Evolutionary conservation across 2,888 invertebrate species (phyloP).

Genomic region (Pammene fasciana): DNA sequence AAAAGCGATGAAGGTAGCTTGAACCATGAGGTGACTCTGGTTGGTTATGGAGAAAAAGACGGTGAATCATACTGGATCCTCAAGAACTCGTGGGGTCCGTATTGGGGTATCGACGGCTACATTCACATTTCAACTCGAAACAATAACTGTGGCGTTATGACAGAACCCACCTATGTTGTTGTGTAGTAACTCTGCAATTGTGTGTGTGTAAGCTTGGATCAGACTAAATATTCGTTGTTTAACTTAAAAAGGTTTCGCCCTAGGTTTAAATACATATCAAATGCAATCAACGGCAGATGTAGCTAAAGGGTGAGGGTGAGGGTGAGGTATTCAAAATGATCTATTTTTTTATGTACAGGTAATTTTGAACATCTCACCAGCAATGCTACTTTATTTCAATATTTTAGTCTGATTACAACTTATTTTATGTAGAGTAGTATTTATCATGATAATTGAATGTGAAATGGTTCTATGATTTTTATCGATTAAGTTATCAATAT

Average conservation of each 20-base stretch:
- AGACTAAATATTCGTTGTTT: neutral
- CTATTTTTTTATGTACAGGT: too few species aligned
- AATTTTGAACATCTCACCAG: too few species aligned
- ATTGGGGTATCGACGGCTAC: conserved; percentile 97
- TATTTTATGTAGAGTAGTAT: neutral
- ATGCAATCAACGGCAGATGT: too few species aligned
- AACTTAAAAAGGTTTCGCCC: too few species aligned
- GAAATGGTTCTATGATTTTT: neutral
- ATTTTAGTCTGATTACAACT: neutral
- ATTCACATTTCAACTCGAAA: conserved; percentile 92
- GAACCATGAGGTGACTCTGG: conserved; percentile 93
- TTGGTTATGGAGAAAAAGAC: conserved; percentile 92
- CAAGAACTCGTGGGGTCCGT: conserved; percentile 97
- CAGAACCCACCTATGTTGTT: conserved; percentile 91
- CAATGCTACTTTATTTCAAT: too few species aligned
- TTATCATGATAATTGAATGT: neutral
- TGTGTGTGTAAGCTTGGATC: neutral
- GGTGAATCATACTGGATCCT: conserved; percentile 95
- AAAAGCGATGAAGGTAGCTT: conserved; percentile 73
- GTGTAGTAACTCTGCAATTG: neutral
- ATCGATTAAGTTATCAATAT: neutral
- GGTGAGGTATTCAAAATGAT: too few species aligned
- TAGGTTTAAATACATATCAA: too few species aligned
- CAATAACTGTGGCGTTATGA: conserved; percentile 95
- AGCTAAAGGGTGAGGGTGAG: too few species aligned